Percentiles rank a stretch among this genome's conserved stretches.
These are phyloP conservation scores for Corythaeola cristata DNA, from an alignment of 2,113 vertebrate genomes.

Conservation along the genomic window DNA sequence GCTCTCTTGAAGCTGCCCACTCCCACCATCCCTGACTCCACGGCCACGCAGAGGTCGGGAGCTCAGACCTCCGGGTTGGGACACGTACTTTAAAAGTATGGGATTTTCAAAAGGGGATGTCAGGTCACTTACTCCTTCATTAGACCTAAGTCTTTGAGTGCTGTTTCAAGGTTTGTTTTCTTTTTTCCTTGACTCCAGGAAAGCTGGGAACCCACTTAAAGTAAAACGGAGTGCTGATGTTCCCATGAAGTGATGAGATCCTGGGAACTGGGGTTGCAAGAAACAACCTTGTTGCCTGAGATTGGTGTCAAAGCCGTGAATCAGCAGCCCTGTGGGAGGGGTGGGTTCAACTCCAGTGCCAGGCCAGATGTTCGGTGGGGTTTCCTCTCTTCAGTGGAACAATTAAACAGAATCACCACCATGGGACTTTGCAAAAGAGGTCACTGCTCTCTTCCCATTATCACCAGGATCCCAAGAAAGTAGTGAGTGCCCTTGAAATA, in stretches of 20 bases:
- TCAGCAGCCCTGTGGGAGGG: not conserved
- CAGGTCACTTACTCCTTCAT: not conserved
- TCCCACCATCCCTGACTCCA: not conserved
- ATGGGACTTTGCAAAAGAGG: not conserved
- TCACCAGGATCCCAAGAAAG: not conserved
- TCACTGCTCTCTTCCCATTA: not conserved
- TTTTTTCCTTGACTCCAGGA: not conserved
- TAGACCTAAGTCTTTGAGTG: not conserved
- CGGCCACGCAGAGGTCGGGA: fast-evolving
- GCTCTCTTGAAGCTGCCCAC: not conserved
- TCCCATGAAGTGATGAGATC: not conserved
- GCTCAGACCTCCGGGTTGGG: not conserved
- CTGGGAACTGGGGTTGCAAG: not conserved
- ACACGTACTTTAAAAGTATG: not conserved
- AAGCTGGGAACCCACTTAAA: not conserved
- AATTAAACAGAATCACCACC: not conserved
- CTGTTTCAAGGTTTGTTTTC: not conserved
- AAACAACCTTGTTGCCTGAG: not conserved
- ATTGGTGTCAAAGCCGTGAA: not conserved
- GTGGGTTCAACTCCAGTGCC: not conserved
- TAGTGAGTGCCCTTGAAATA: not conserved
- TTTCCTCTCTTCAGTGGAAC: not conserved
- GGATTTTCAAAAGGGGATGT: not conserved
- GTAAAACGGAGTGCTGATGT: not conserved
- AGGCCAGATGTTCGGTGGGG: not conserved